Evolutionary conservation across 2,797 vertebrate species (phyloP), one percentile per base, ranked within the genome.

Genomic region (Halcyon badia): DNA sequence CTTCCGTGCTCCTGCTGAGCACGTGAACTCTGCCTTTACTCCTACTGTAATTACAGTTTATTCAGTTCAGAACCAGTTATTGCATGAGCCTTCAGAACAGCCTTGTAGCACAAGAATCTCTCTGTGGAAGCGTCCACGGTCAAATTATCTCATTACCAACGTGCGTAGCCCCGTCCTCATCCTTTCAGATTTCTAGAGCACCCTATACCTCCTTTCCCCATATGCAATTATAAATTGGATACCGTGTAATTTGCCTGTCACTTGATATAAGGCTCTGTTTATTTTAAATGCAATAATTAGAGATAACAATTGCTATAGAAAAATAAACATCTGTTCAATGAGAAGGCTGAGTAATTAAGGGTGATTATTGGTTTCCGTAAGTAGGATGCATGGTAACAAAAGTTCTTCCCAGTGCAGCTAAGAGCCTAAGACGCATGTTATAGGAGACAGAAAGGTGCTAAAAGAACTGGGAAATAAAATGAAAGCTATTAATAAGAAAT

Each of bases 231-330:
- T 75, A 90, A 93, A 92, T 52, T 85, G 91, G 91, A 85, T 92
- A 88, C 44, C 11, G 1, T 95, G 37, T 89, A 97, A 97, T 97
- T 98, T 97, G 31, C 26, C 2, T 90, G 88, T 94, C 95, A 90
- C 49, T 92, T 82, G 86, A 31, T 97, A 60, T 19, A 73, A 96
- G 70, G 57, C 58, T 89, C 80, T 96, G 80, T 93, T 95, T 97
- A 80, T 89, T 95, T 95, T 89, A 79, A 96, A 95, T 30, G 33
- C 65, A 94, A 25, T 97, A 97, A 97, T 98, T 98, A 97, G 95
- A 96, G 88, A 84, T 93, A 95, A 95, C 94, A 97, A 82, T 94
- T 91, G 35, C 96, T 96, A 87, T 89, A 94, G 96, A 94, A 96
- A 98, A 98, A 97, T 94, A 93, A 98, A 96, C 85, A 95, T 73